Percentiles rank a stretch among this genome's conserved stretches.
phyloP scores from a whole-genome alignment of 2,113 vertebrate genomes.

The Sebastes schlegelii region DNA sequence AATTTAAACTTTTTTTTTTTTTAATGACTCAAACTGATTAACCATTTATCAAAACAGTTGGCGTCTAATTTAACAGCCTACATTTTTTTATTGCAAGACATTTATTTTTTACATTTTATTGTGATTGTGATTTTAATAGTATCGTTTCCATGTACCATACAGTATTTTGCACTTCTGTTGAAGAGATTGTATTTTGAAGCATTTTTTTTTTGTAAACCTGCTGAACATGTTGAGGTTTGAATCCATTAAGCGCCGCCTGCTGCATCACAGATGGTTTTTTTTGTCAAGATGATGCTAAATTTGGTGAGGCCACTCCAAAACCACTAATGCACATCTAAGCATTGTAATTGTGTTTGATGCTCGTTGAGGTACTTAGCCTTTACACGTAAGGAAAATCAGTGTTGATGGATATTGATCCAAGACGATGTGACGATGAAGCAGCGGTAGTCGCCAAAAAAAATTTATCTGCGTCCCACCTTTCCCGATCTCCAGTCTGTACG shows the following conservation, averaged over 20 bases:
- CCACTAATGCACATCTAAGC: conserved; percentile 63
- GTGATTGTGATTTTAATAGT: too few species aligned
- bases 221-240: conserved; percentile 9
- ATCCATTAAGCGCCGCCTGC: conserved; percentile 30
- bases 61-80: too few species aligned
- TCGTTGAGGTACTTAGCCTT: conserved; percentile 62
- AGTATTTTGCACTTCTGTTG: background rate
- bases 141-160: background rate
- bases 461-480: conserved; percentile 1
- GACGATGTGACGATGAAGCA: conserved; percentile 40
- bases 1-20: too few species aligned
- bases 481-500: background rate
- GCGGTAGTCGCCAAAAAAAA: conserved; percentile 29
- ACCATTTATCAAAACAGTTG: too few species aligned
- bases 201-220: conserved; percentile 10
- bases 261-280: conserved; percentile 5
- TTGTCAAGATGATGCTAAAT: conserved; percentile 54
- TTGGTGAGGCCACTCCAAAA: conserved; percentile 61
- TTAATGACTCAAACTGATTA: too few species aligned
- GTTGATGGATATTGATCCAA: conserved; percentile 72
- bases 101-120: background rate
- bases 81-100: background rate
- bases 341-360: conserved; percentile 57
- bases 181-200: conserved; percentile 1
- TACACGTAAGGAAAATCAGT: conserved; percentile 57